A percentile compares a stretch with the other conserved stretches of the same genome.
Conservation (phyloP, 2,797 vertebrate species). For the Amniataba percoides region DNA sequence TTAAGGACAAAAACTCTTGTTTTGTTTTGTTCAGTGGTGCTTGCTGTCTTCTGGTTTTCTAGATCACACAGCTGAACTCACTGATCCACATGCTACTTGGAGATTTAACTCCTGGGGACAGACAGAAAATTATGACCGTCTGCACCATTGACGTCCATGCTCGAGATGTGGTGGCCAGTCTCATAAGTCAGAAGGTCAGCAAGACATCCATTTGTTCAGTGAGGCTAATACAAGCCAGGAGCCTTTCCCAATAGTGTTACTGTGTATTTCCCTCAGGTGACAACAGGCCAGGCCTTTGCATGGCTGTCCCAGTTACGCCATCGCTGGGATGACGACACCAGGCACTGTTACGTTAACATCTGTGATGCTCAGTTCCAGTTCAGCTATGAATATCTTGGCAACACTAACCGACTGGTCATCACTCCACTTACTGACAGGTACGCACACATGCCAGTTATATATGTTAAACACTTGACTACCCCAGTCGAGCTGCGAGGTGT, state of each 20-base stretch:
- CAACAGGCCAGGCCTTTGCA: conserved; percentile 85
- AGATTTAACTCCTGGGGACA: conserved; percentile 88
- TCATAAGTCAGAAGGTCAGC: conserved; percentile 91
- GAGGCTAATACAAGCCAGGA: background rate
- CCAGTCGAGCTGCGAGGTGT: conserved; percentile 1
- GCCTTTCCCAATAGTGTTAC: background rate
- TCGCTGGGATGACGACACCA: conserved; percentile 85
- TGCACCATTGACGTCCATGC: conserved; percentile 91
- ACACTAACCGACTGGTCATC: conserved; percentile 88
- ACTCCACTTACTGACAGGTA: conserved; percentile 90
- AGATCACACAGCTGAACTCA: conserved; percentile 94
- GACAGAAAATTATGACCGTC: conserved; percentile 94
- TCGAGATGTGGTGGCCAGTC: conserved; percentile 90
- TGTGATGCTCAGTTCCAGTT: conserved; percentile 90
- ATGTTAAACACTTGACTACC: conserved; percentile 2
- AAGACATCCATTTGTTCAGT: background rate
- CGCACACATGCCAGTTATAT: background rate
- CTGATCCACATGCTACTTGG: conserved; percentile 95
- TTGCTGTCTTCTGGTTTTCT: conserved; percentile 82
- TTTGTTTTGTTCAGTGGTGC: background rate
- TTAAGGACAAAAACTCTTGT: background rate
- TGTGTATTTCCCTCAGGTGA: conserved; percentile 77
- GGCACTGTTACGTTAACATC: conserved; percentile 87
- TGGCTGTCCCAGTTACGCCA: conserved; percentile 90
- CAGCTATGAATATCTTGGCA: conserved; percentile 89